Evolutionary conservation across 2,797 vertebrate genomes (phyloP).

Genomic region (Hoplostethus atlanticus): DNA sequence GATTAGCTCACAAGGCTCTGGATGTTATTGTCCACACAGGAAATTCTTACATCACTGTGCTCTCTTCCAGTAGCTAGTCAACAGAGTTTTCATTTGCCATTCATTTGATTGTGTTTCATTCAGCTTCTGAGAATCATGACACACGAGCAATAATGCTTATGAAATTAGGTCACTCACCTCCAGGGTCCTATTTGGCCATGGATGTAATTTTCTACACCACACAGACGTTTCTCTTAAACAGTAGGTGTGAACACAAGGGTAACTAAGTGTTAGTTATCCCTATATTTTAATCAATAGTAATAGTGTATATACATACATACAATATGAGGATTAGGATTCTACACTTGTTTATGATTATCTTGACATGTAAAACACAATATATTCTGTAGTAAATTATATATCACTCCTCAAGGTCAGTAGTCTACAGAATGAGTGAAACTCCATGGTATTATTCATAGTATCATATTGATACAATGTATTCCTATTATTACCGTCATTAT

Average conservation of each 20-base stretch:
- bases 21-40: conserved; percentile 45
- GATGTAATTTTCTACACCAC: conserved; percentile 2
- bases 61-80: conserved; percentile 41
- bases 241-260: conserved; percentile 7
- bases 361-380: no score
- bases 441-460: no score
- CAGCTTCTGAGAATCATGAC: conserved; percentile 30
- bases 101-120: conserved; percentile 42
- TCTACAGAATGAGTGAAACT: no score
- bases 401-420: no score
- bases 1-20: conserved; percentile 49
- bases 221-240: neutral
- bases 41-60: conserved; percentile 57
- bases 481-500: no score
- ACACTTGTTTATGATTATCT: no score
- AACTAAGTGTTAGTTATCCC: conserved; percentile 6
- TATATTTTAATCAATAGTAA: no score
- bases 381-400: no score
- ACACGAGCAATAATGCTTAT: conserved; percentile 20
- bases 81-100: conserved; percentile 31
- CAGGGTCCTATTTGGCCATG: conserved; percentile 11
- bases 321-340: no score
- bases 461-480: no score
- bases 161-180: conserved; percentile 21
- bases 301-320: no score